Evolutionary conservation across 2,888 invertebrate species (phyloP).

Genomic region (Meganola albula): DNA sequence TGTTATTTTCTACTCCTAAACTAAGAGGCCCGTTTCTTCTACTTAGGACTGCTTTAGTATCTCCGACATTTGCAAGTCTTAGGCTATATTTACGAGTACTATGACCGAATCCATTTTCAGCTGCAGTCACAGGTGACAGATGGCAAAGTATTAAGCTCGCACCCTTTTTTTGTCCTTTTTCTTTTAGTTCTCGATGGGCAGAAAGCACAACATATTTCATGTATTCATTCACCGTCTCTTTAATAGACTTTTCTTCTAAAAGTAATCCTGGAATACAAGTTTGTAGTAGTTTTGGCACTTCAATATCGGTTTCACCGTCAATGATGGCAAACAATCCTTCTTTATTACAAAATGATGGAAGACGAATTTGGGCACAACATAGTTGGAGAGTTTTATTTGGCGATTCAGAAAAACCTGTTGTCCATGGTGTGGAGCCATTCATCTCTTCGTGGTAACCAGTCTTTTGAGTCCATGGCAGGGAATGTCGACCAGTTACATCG

Average conservation of each 20-base stretch:
- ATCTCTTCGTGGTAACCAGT: constrained; percentile 75
- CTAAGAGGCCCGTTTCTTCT: constrained; percentile 82
- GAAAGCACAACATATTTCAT: constrained; percentile 90
- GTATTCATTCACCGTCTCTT: constrained; percentile 88
- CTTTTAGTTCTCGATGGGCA: constrained; percentile 86
- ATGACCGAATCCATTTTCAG: constrained; percentile 80
- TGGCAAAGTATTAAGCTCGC: constrained; percentile 86
- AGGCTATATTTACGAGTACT: constrained; percentile 81
- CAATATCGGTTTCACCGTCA: constrained; percentile 85
- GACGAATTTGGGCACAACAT: constrained; percentile 86
- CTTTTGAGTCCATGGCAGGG: constrained; percentile 78
- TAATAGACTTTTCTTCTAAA: constrained; percentile 87
- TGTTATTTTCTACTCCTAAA: constrained; percentile 79
- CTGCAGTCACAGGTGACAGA: constrained; percentile 79
- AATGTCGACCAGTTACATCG: constrained; percentile 89
- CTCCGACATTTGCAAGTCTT: constrained; percentile 86
- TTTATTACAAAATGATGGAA: constrained; percentile 86
- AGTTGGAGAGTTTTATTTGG: constrained; percentile 85
- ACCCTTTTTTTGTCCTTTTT: constrained; percentile 85
- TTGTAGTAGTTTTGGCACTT: constrained; percentile 83
- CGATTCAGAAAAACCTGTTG: constrained; percentile 90
- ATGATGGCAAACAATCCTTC: constrained; percentile 91
- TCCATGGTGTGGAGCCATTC: constrained; percentile 82
- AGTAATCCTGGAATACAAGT: constrained; percentile 87
- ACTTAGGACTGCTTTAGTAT: constrained; percentile 85